Conservation (phyloP, 2,113 vertebrate species). For the Bambusicola thoracicus region DNA sequence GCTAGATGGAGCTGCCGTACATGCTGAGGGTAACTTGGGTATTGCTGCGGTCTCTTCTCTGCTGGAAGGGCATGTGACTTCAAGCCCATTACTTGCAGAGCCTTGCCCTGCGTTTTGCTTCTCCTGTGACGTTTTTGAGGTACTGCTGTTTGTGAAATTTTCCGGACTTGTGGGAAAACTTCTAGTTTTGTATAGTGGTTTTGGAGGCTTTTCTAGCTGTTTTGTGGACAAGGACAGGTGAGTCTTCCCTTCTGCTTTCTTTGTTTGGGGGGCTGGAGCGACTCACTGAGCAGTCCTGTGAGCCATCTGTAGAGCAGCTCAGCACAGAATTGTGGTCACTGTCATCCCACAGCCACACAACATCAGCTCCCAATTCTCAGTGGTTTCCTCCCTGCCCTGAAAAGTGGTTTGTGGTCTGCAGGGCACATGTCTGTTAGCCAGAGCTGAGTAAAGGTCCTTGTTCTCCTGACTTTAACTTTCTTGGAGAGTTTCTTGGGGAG, state of each 20-base stretch:
- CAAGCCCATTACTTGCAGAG: neutral
- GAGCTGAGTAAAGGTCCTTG: neutral
- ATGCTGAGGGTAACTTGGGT: neutral
- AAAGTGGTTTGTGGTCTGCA: neutral
- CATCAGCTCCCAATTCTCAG: neutral
- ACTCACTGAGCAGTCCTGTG: neutral
- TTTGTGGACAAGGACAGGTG: neutral
- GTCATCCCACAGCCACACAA: neutral
- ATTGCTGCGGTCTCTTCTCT: neutral
- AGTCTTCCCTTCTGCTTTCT: neutral
- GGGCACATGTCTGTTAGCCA: rapidly evolving
- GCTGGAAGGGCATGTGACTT: neutral
- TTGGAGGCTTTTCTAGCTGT: neutral
- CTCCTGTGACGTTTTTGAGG: neutral
- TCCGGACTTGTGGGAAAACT: neutral
- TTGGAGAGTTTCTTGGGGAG: neutral
- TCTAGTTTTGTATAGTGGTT: neutral
- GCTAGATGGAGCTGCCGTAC: constrained; percentile 40
- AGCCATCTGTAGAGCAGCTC: neutral
- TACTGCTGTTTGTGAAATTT: neutral
- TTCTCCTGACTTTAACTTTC: neutral
- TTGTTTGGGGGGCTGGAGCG: neutral
- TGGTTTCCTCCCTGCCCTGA: neutral
- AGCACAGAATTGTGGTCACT: neutral
- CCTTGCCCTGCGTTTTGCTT: neutral